Evolutionary conservation across 2,797 vertebrate genomes (phyloP), one percentile per base, ranked within the genome.

Genomic region (Esox lucius): DNA sequence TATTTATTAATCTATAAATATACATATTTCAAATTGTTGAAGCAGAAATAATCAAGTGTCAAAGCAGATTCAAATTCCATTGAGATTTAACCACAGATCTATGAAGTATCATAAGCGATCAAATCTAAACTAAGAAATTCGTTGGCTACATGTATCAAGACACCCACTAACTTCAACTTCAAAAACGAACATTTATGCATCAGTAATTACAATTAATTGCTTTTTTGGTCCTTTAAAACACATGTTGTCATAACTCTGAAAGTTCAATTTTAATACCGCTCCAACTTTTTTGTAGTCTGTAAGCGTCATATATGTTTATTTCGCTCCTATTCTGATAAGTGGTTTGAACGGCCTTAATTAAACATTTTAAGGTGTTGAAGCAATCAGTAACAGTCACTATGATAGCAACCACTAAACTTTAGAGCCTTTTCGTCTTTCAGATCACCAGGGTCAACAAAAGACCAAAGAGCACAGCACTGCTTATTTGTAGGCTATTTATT

Each of bases 381-480:
- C 89, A 87, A 86, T 86, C 83, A 86, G 74, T 74, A 83, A 80
- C 84, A 72, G 83, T 77, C 84, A 76, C 71, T 78, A 78, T 85
- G 79, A 89, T 72, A 80, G 68, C 75, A 80, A 90, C 86, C 87
- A 91, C 91, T 88, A 86, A 93, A 92, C 91, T 92, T 93, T 90
- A 80, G 87, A 92, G 87, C 91, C 87, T 88, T 48, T 79, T 67
- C 68, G 88, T 93, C 90, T 93, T 91, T 91, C 91, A 90, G 89
- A 80, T 91, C 71, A 76, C 73, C 82, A 82, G 75, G 74, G 77
- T 72, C 73, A 35, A 81, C 87, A 87, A 84, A 81, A 74, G 80
- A 85, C 79, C 86, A 84, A 85, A 87, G 84, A 70, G 68, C 70
- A 67, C 19, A 72, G 51, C 42, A 24, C 51, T 72, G 48, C 73